A percentile compares a stretch with the other conserved stretches of the same genome.
phyloP scores from a whole-genome alignment of 2,113 vertebrate genomes.

The Peromyscus leucopus region DNA sequence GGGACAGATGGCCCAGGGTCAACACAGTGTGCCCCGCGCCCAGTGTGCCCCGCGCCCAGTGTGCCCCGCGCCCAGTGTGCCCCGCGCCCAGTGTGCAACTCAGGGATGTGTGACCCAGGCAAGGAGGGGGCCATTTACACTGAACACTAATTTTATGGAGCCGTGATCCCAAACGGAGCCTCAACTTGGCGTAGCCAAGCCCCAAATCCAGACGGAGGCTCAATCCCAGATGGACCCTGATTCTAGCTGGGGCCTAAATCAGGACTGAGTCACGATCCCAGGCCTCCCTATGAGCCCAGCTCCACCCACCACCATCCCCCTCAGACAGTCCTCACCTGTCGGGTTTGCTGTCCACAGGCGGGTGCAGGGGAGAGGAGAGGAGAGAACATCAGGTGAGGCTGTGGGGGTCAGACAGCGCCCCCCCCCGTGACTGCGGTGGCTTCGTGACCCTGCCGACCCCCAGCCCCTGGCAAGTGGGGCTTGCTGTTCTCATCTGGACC shows the following conservation, averaged over 20 bases:
- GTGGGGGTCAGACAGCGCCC: background rate
- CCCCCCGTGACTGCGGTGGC: background rate
- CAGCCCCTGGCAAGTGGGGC: background rate
- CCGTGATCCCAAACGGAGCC: background rate
- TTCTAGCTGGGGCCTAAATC: too few species aligned
- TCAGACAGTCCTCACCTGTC: conserved; percentile 93
- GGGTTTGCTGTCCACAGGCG: conserved; percentile 95
- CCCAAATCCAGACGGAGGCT: background rate
- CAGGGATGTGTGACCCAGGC: background rate
- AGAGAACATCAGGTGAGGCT: background rate
- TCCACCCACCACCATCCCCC: background rate
- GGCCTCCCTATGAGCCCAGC: background rate
- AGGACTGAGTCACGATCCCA: background rate
- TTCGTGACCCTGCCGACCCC: background rate
- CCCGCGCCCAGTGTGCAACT: background rate
- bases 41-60: too few species aligned
- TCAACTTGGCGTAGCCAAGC: background rate
- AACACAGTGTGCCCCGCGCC: too few species aligned
- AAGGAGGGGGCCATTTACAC: fast-evolving
- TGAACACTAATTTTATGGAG: background rate
- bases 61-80: too few species aligned
- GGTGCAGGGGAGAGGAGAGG: conserved; percentile 80
- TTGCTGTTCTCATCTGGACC: too few species aligned
- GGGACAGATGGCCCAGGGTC: fast-evolving
- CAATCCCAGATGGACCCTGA: background rate